Evolutionary conservation across 2,113 vertebrate genomes (phyloP).

Genomic region (Camelus dromedarius): DNA sequence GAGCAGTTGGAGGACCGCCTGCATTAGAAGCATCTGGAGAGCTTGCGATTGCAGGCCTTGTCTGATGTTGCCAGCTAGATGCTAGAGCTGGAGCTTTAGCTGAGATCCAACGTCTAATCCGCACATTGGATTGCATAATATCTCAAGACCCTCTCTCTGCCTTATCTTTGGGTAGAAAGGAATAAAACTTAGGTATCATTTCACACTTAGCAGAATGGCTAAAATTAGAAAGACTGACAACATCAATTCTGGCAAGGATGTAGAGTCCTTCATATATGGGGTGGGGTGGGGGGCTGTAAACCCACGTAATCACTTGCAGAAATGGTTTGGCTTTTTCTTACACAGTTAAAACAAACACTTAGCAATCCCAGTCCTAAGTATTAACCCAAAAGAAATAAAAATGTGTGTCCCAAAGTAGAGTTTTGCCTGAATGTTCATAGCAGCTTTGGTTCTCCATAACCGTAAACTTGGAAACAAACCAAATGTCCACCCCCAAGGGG

Average conservation of each 20-base stretch:
- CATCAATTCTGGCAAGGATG: neutral
- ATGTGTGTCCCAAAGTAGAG: neutral
- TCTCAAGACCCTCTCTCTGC: neutral
- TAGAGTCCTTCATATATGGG: neutral
- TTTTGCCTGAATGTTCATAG: neutral
- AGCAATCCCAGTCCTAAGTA: neutral
- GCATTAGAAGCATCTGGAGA: neutral
- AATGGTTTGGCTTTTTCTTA: neutral
- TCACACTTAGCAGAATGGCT: conserved; percentile 1
- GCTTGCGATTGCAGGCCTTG: neutral
- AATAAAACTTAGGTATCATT: neutral
- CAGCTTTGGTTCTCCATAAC: neutral
- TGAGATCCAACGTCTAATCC: neutral
- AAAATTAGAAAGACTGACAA: neutral
- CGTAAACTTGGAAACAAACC: neutral
- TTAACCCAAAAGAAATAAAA: neutral
- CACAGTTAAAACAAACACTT: neutral
- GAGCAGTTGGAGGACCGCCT: neutral
- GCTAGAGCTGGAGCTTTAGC: neutral
- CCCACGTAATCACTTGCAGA: neutral
- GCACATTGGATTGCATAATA: neutral
- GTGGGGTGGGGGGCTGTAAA: neutral
- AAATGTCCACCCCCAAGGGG: too few species aligned
- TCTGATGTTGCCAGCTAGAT: neutral
- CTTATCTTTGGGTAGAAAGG: neutral